Conservation (phyloP, 2,797 vertebrate genomes). For the Dipus sagitta region DNA sequence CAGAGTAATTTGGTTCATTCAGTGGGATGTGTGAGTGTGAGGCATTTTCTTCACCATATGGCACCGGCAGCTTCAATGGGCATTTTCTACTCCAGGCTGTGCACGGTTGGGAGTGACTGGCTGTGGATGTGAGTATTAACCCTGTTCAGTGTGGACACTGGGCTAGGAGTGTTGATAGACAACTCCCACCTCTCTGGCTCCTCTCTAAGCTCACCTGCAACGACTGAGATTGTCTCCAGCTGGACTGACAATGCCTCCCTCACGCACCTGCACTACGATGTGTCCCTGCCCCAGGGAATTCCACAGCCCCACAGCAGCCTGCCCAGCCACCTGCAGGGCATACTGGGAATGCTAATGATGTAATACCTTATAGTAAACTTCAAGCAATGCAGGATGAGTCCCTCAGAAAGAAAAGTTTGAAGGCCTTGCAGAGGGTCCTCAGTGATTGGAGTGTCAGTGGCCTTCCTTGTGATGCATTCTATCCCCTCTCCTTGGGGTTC, state of each 20-base stretch:
- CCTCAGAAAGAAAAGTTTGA: not conserved
- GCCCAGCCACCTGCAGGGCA: not conserved
- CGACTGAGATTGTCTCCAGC: not conserved
- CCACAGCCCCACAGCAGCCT: not conserved
- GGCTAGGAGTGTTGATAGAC: too few species aligned
- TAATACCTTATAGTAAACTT: not conserved
- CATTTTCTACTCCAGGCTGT: not conserved
- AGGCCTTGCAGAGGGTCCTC: not conserved
- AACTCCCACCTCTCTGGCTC: not conserved
- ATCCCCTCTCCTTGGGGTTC: not conserved
- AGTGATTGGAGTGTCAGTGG: not conserved
- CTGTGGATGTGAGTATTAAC: not conserved
- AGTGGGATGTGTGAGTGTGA: not conserved
- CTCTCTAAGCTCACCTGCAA: not conserved
- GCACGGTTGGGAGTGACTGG: not conserved
- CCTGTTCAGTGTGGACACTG: not conserved
- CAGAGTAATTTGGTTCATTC: constrained; percentile 18
- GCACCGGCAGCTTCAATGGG: not conserved
- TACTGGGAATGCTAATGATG: not conserved
- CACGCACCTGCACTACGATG: accelerated
- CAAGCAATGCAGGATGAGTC: not conserved
- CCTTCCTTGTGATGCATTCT: not conserved
- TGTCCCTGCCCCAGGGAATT: not conserved
- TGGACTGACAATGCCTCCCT: not conserved
- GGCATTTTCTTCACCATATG: constrained; percentile 37